Percentiles rank a stretch among this genome's conserved stretches.
phyloP scores from a whole-genome alignment of 2,888 invertebrate genomes.

The Chydorus sphaericus region DNA sequence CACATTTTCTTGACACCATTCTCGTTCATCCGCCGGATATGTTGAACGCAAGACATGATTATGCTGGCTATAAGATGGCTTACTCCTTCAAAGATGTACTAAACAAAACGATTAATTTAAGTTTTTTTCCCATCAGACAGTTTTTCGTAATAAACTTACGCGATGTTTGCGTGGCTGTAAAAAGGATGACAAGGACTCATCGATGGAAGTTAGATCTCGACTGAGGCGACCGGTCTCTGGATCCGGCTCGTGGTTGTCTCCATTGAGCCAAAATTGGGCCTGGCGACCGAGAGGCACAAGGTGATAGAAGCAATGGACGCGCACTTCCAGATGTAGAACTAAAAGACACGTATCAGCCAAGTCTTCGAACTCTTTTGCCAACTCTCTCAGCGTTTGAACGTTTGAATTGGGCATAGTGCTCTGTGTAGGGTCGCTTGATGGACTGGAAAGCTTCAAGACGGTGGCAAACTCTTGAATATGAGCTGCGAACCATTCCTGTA shows the following conservation, averaged over 20 bases:
- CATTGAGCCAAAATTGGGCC: slow-evolving; percentile 23
- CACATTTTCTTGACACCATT: slow-evolving; percentile 71
- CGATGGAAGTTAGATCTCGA: slow-evolving; percentile 57
- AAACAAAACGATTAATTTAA: slow-evolving; percentile 24
- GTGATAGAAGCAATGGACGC: slow-evolving; percentile 93
- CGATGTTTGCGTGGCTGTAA: slow-evolving; percentile 62
- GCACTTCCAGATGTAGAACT: slow-evolving; percentile 78
- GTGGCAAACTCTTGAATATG: slow-evolving; percentile 45
- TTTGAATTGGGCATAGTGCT: slow-evolving; percentile 38
- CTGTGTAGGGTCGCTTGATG: slow-evolving; percentile 16
- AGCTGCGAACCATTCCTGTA: slow-evolving; percentile 62
- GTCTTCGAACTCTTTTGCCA: slow-evolving; percentile 54
- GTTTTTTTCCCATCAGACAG: not conserved
- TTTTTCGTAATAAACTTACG: slow-evolving; percentile 32
- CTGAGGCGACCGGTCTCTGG: slow-evolving; percentile 60
- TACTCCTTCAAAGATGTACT: slow-evolving; percentile 82
- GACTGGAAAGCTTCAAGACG: slow-evolving; percentile 32
- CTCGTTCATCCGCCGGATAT: slow-evolving; percentile 63
- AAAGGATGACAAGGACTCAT: slow-evolving; percentile 57
- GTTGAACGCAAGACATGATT: slow-evolving; percentile 62
- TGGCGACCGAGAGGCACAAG: slow-evolving; percentile 41
- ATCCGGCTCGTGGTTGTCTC: slow-evolving; percentile 58
- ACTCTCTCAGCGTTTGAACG: slow-evolving; percentile 43
- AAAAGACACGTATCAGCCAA: slow-evolving; percentile 79
- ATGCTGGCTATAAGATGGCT: slow-evolving; percentile 68